phyloP scores from a whole-genome alignment of 2,888 invertebrate species.

The Tipula unca region DNA sequence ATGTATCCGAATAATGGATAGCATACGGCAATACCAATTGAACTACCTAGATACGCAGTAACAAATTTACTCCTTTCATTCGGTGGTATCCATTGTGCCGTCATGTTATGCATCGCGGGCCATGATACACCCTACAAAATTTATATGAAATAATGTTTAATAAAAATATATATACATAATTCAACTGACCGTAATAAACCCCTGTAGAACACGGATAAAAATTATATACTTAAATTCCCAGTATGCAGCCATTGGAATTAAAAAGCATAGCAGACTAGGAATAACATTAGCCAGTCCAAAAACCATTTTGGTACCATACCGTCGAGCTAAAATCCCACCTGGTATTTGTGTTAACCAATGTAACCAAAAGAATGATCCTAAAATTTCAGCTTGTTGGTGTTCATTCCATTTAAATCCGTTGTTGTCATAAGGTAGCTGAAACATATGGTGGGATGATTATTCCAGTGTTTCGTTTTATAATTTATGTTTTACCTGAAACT shows the following conservation, averaged over 20 bases:
- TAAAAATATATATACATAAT: not conserved
- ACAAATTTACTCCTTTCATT: conserved; percentile 66
- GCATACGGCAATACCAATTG: conserved; percentile 56
- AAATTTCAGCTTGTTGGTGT: conserved; percentile 51
- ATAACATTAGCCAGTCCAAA: conserved; percentile 58
- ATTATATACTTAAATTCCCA: conserved; percentile 50
- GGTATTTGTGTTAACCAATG: conserved; percentile 65
- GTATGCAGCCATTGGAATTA: conserved; percentile 55
- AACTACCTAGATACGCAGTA: conserved; percentile 55
- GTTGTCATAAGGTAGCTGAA: conserved; percentile 32
- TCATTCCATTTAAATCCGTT: conserved; percentile 53
- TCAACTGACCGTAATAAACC: conserved; percentile 54
- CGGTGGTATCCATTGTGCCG: conserved; percentile 77
- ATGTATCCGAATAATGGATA: conserved; percentile 63
- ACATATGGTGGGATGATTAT: not conserved
- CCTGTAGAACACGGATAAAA: conserved; percentile 55
- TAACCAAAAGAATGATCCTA: conserved; percentile 65
- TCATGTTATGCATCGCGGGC: conserved; percentile 71
- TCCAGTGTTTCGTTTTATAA: not conserved
- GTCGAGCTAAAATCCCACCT: conserved; percentile 58
- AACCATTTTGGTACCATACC: conserved; percentile 61
- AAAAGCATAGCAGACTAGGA: conserved; percentile 53
- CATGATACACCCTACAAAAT: conserved; percentile 53
- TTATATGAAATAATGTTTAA: not conserved
- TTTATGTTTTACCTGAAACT: conserved; percentile 21